Evolutionary conservation across 2,888 invertebrate genomes (phyloP), one percentile per base, ranked within the genome.

Genomic region (Hyposoter didymator): DNA sequence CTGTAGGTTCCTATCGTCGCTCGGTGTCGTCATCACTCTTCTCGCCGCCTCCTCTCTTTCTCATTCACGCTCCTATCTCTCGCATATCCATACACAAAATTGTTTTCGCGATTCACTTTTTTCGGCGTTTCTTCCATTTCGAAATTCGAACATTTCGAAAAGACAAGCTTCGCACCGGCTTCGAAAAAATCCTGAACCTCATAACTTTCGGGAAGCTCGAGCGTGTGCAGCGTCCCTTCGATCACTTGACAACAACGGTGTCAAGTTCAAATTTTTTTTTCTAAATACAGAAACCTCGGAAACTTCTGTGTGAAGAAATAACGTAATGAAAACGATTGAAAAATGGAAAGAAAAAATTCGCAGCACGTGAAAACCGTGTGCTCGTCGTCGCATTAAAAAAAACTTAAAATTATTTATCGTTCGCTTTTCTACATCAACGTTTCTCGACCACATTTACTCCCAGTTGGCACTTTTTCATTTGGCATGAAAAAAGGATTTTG

Each of bases 11-110:
- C 28, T 76, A 82, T 84, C 88, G 88, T 86, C 88, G 81, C 81
- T 84, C 82, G 7, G 39, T 80, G 82, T 86, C 86, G 85, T 87
- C 87, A 78, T 83, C 74, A 82, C 80, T 76, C 79, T 69, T 73
- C 64, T 78, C 64, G 69, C 62, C 39, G 73, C 78, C 28, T 67
- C 67, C 39, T 35, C 76, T 43, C 39, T 67, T 52, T 67, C 66
- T 19, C 67, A 67, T 67, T 28, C 47, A 28, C 43, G 7, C 55
- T 78, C 22, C 28, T 47, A 75, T 43, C 14, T 22, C 47, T 14
- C 10, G 32, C 45, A 35, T 49, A 0, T 10, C 47, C 32, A 32
- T 69, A 22, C 19, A 69, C 22, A 67, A 43, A 35, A 39, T 39
- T 67, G 14, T 32, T 6, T 66, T 14, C 14, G 14, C 14, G 39